Conservation (phyloP, 2,797 vertebrate species). For the Pangasius sanitwongsei region DNA sequence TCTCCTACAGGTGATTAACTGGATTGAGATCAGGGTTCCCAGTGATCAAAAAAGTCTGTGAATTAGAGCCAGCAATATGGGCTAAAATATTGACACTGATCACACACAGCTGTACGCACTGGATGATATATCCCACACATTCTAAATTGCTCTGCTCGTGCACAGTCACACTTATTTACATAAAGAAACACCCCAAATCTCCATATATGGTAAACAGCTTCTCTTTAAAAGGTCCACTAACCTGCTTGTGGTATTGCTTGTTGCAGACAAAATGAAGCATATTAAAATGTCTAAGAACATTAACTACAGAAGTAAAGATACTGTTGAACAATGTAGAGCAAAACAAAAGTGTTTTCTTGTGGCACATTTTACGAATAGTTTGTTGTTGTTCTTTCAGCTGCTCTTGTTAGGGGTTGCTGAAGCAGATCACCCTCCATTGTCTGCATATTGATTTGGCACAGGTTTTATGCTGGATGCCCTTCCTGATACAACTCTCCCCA, state of each 20-base stretch:
- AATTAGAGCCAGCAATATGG: neutral
- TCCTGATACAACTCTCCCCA: too few species aligned
- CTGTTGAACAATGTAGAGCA: neutral
- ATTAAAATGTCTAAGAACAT: neutral
- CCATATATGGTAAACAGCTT: neutral
- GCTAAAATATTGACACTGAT: too few species aligned
- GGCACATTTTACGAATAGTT: neutral
- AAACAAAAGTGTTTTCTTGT: neutral
- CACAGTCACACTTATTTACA: neutral
- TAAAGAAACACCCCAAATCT: neutral
- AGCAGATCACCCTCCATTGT: too few species aligned
- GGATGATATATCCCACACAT: neutral
- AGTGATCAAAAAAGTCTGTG: neutral
- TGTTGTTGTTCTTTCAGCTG: neutral
- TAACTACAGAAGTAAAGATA: neutral
- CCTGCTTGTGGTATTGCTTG: neutral
- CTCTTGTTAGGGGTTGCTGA: too few species aligned
- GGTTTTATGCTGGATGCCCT: too few species aligned
- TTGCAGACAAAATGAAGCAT: neutral
- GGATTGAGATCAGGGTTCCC: neutral
- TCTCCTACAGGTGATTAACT: neutral
- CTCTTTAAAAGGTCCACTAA: neutral
- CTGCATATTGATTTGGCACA: too few species aligned
- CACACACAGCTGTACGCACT: too few species aligned
- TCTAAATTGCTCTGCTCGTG: neutral